Evolutionary conservation across 2,113 vertebrate genomes (phyloP), one percentile per base, ranked within the genome.

Genomic region (Hemiscyllium ocellatum): DNA sequence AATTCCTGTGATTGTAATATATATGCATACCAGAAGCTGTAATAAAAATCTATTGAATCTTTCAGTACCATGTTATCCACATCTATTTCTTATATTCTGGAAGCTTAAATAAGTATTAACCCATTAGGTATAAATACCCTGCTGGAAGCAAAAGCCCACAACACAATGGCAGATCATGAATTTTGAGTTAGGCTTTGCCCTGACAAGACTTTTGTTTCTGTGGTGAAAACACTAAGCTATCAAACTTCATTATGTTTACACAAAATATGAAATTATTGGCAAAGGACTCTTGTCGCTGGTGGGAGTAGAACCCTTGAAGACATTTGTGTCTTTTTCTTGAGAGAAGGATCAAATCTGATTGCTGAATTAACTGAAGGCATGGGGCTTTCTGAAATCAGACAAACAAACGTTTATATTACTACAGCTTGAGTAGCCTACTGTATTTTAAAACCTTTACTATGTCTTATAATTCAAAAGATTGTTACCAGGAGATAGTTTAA

Each of bases 281-380:
- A 95, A 95, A 95, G 94, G 66, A 70, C 94, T 72, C 42, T 26
- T 95, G 94, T 95, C 69, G 42, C 94, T 20, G 19, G 42, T 70
- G 69, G 94, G 94, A 4, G 33, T 52, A 52, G 94, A 50, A 26
- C 29, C 94, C 68, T 95, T 29, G 13, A 50, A 95, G 69, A 69
- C 93, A 95, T 68, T 66, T 89, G 26, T 61, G 91, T 10, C 33
- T 66, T 94, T 65, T 66, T 94, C 91, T 69, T 76, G 22, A 93
- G 42, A 42, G 69, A 47, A 72, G 68, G 66, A 42, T 50, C 68
- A 70, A 47, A 72, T 95, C 94, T 95, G 94, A 95, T 52, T 72
- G 68, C 4, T 70, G 94, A 95, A 76, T 69, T 29, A 95, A 47
- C 47, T 50, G 72, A 95, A 95, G 69, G 94, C 68, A 42, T 72